Evolutionary conservation across 92 coral and sea anemone species (phyloP).

Genomic region (Epizoanthus illoricatus): DNA sequence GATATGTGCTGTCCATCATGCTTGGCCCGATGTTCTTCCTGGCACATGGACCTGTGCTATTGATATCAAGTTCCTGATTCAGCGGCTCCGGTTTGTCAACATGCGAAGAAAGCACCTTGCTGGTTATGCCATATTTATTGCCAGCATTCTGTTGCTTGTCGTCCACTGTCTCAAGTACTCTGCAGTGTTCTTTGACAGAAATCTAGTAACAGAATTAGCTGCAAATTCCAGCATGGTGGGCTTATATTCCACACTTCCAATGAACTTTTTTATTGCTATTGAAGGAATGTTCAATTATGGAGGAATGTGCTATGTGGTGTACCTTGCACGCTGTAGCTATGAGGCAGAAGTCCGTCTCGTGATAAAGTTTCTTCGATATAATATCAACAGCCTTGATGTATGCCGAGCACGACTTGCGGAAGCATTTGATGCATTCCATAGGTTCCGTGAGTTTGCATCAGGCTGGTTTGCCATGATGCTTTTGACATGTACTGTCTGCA

Average conservation of each 20-base stretch:
- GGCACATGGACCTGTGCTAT: slow-evolving; percentile 80
- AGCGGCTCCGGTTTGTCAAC: slow-evolving; percentile 69
- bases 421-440: slow-evolving; percentile 79
- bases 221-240: slow-evolving; percentile 49
- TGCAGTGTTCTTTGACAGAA: slow-evolving; percentile 68
- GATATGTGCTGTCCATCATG: slow-evolving; percentile 56
- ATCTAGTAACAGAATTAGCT: slow-evolving; percentile 53
- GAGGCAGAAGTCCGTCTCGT: slow-evolving; percentile 79
- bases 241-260: slow-evolving; percentile 43
- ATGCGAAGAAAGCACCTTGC: slow-evolving; percentile 68
- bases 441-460: slow-evolving; percentile 81
- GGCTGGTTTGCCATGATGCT: slow-evolving; percentile 85
- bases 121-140: slow-evolving; percentile 56
- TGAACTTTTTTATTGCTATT: slow-evolving; percentile 56
- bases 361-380: slow-evolving; percentile 60
- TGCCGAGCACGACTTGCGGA: slow-evolving; percentile 87
- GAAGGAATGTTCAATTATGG: slow-evolving; percentile 81
- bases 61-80: slow-evolving; percentile 73
- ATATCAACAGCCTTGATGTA: slow-evolving; percentile 68
- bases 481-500: slow-evolving; percentile 69
- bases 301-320: slow-evolving; percentile 77
- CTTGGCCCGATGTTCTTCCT: slow-evolving; percentile 60
- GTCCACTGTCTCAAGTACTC: slow-evolving; percentile 57
- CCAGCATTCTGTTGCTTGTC: slow-evolving; percentile 42
- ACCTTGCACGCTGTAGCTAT: slow-evolving; percentile 85